Percentiles rank a stretch among this genome's conserved stretches.
These are phyloP conservation scores for Bellardia bayeri DNA, from an alignment of 2,888 invertebrate genomes.

Conservation along the genomic window DNA sequence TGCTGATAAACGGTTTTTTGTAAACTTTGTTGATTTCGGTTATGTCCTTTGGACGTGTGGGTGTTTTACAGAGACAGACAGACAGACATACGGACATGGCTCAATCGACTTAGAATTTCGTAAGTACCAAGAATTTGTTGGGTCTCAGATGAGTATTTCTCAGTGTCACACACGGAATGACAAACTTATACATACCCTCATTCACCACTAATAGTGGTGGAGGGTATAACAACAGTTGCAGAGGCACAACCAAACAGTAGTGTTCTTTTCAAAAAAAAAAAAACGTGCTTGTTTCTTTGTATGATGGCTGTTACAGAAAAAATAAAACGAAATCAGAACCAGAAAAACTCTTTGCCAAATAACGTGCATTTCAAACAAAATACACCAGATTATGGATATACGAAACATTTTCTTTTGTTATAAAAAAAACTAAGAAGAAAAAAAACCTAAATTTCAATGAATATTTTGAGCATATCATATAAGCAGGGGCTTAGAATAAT, in stretches of 20 bases:
- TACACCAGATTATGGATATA: conserved; percentile 20
- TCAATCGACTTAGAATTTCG: too few relatives aligned
- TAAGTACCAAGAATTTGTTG: too few relatives aligned
- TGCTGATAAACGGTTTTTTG: too few relatives aligned
- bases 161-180: too few relatives aligned
- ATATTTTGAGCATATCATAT: neutral
- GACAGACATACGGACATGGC: too few relatives aligned
- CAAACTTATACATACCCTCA: too few relatives aligned
- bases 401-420: conserved; percentile 50
- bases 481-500: neutral
- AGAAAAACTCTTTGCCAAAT: conserved; percentile 44
- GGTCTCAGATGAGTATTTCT: too few relatives aligned
- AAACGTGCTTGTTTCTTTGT: conserved; percentile 41
- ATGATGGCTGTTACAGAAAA: neutral
- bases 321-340: conserved; percentile 32
- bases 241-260: conserved; percentile 67
- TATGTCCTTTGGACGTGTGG: too few relatives aligned
- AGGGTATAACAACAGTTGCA: conserved; percentile 65
- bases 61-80: too few relatives aligned
- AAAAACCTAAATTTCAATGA: conserved; percentile 45
- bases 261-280: conserved; percentile 19
- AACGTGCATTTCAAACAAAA: conserved; percentile 6
- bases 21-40: too few relatives aligned
- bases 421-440: conserved; percentile 34
- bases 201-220: too few relatives aligned